Percentiles rank a stretch among this genome's conserved stretches.
Conservation (phyloP, 2,113 vertebrate genomes). For the Lanius collurio region DNA sequence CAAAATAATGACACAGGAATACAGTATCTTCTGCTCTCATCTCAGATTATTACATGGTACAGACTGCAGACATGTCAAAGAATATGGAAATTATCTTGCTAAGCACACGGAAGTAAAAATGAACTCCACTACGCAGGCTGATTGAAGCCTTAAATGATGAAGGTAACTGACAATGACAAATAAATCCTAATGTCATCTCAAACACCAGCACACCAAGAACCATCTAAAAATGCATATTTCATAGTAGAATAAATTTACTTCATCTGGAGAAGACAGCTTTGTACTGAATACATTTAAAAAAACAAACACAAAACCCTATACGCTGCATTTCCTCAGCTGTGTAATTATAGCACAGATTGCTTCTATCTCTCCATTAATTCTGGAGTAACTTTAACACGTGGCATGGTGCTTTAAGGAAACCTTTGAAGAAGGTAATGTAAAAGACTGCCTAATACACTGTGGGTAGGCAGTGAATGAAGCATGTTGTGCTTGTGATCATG, state of each 20-base stretch:
- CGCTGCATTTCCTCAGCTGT: not conserved
- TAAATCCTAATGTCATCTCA: not conserved
- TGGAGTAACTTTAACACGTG: not conserved
- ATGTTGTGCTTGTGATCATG: too few relatives aligned
- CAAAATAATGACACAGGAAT: constrained; percentile 13
- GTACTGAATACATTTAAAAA: not conserved
- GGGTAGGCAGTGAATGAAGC: not conserved
- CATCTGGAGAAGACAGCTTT: not conserved
- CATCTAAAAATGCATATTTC: constrained; percentile 38
- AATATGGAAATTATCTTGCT: constrained; percentile 56
- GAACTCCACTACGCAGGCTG: not conserved
- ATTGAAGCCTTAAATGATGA: constrained; percentile 60
- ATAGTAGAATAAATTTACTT: constrained; percentile 25
- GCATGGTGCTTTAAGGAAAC: not conserved
- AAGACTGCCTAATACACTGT: not conserved
- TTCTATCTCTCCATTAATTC: not conserved
- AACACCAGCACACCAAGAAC: constrained; percentile 16
- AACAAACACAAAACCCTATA: not conserved
- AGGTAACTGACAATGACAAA: constrained; percentile 54
- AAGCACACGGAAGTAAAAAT: constrained; percentile 51
- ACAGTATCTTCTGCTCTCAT: not conserved
- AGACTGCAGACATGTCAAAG: constrained; percentile 28
- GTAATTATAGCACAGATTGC: not conserved
- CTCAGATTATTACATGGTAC: not conserved
- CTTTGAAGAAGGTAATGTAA: not conserved